Percentiles rank a stretch among this genome's conserved stretches.
These are phyloP conservation scores for Conus ventricosus DNA, from an alignment of 1,140 invertebrate genomes.

Conservation along the genomic window DNA sequence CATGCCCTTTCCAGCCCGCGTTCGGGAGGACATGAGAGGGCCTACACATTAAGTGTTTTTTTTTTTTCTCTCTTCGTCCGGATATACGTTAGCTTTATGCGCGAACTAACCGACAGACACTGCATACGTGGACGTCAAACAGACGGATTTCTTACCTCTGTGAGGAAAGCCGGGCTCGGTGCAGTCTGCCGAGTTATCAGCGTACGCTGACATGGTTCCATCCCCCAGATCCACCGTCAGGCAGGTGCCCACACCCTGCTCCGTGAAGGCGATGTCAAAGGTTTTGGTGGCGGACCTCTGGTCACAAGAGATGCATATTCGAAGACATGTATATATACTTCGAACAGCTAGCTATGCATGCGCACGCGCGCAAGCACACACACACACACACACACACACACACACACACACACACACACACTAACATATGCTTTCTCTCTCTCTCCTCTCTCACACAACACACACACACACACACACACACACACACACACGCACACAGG, in stretches of 20 bases:
- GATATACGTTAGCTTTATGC: no score
- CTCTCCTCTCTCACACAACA: no score
- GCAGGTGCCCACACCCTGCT: slow-evolving; percentile 70
- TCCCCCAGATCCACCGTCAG: slow-evolving; percentile 73
- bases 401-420: background rate
- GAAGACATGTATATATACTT: background rate
- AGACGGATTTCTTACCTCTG: background rate
- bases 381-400: background rate
- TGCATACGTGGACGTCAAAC: no score
- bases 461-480: background rate
- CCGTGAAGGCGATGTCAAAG: slow-evolving; percentile 62
- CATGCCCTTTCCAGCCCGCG: no score
- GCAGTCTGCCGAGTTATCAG: slow-evolving; percentile 11
- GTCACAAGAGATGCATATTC: background rate
- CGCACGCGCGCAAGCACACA: background rate
- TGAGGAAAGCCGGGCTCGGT: no score
- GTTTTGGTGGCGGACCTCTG: slow-evolving; percentile 44
- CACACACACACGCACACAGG: background rate
- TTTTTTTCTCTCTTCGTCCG: no score
- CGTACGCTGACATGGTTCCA: slow-evolving; percentile 23
- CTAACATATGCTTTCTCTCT: no score
- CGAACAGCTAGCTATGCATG: background rate
- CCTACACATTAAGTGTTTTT: no score
- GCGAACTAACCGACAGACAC: no score
- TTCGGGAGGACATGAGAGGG: no score